Evolutionary conservation across 53 echinoderm and acorn worm genomes (phyloP).

Genomic region (Paracentrotus lividus): DNA sequence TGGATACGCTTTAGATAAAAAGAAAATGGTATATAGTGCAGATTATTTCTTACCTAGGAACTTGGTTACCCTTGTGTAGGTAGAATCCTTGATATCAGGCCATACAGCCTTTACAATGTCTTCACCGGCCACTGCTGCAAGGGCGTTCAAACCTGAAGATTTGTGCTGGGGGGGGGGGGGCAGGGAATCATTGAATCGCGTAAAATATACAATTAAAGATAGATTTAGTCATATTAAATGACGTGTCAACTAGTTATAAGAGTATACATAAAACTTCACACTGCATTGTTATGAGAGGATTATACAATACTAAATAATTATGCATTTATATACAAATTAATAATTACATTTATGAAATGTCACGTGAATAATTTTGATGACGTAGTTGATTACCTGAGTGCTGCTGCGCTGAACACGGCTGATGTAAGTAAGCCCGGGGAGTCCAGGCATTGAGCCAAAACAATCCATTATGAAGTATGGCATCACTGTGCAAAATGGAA

Average conservation of each 20-base stretch:
- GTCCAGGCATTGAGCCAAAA: conserved; percentile 80
- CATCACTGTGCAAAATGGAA: conserved; percentile 72
- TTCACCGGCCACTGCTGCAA: conserved; percentile 70
- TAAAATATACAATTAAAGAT: too few species aligned
- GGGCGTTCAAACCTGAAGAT: conserved; percentile 67
- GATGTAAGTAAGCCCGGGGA: conserved; percentile 87
- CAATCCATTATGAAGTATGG: conserved; percentile 93
- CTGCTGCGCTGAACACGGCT: conserved; percentile 89
- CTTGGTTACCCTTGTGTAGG: conserved; percentile 58
- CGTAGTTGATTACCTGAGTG: conserved; percentile 81
- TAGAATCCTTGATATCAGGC: conserved; percentile 47
- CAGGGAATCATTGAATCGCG: too few species aligned
- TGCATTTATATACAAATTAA: too few species aligned
- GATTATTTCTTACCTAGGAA: conserved; percentile 59
- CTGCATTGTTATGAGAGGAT: too few species aligned
- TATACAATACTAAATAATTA: too few species aligned
- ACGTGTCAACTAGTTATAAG: too few species aligned
- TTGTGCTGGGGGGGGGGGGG: conserved; percentile 60
- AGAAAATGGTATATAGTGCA: too few species aligned
- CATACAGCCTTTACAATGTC: conserved; percentile 65
- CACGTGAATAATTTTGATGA: too few species aligned
- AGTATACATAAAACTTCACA: too few species aligned
- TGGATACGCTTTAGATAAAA: too few species aligned
- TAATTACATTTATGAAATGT: too few species aligned
- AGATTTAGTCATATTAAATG: too few species aligned